Conservation (phyloP, 2,797 vertebrate species). For the Pygocentrus nattereri region DNA sequence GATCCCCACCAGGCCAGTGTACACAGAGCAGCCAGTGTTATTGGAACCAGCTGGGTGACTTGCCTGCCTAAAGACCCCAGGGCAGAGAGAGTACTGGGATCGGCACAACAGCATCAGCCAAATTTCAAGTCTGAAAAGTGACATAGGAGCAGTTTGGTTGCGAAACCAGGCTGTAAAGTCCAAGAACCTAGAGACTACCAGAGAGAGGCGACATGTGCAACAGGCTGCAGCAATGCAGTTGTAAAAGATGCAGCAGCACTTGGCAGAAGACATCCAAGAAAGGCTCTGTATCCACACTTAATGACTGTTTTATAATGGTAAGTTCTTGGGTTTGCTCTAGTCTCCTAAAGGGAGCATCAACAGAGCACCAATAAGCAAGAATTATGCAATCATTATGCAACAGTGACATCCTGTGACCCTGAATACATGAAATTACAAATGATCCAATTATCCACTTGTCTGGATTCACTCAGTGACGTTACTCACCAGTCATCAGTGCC, state of each 20-base stretch:
- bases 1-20: background rate
- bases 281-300: background rate
- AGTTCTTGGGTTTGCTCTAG: too few species aligned
- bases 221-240: background rate
- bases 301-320: background rate
- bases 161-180: background rate
- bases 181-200: background rate
- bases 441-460: background rate
- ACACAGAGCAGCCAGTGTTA: slow-evolving; percentile 9
- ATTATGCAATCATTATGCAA: slow-evolving; percentile 14
- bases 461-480: background rate
- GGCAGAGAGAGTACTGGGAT: background rate
- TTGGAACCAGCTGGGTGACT: slow-evolving; percentile 11
- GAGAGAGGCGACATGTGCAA: background rate
- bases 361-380: background rate
- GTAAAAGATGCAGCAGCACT: too few species aligned
- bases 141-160: background rate
- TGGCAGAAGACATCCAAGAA: background rate
- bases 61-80: slow-evolving; percentile 1
- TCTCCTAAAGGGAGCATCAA: background rate
- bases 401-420: background rate
- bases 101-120: slow-evolving; percentile 1
- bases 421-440: background rate
- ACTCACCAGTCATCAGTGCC: background rate
- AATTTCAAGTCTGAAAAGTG: background rate